These are phyloP conservation scores for Grammomys surdaster DNA, from an alignment of 2,113 vertebrate genomes.

Conservation along the genomic window DNA sequence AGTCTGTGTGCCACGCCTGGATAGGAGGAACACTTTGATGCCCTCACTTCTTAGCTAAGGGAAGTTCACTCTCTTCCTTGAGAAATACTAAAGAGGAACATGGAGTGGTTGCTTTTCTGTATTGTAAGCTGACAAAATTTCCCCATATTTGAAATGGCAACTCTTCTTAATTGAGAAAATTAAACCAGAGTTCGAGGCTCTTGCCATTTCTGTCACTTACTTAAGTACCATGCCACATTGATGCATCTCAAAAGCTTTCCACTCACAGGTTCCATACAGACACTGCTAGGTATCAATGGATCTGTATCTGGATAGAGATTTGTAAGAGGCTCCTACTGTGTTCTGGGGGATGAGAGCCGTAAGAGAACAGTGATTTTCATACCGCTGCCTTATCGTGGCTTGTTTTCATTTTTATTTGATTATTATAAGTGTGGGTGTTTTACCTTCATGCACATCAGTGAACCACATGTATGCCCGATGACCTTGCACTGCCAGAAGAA, in stretches of 20 bases:
- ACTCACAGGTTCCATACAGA: neutral
- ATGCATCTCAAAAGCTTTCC: neutral
- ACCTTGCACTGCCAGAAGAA: neutral
- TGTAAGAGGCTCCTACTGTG: neutral
- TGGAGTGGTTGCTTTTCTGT: neutral
- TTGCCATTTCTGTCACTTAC: neutral
- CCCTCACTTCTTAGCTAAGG: neutral
- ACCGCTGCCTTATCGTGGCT: neutral
- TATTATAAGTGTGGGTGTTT: neutral
- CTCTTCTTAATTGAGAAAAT: neutral
- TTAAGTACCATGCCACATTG: neutral
- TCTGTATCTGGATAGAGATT: neutral
- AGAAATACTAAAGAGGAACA: neutral
- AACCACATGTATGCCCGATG: neutral
- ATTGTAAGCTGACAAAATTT: conserved; percentile 1
- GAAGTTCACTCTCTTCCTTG: neutral
- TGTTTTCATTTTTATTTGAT: neutral
- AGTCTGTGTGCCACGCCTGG: neutral
- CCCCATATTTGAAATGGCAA: neutral
- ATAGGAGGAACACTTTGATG: neutral
- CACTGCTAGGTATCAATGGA: neutral
- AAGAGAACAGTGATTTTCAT: neutral
- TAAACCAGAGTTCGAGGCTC: neutral
- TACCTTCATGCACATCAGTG: neutral
- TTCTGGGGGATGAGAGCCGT: neutral